Conservation (phyloP, 2,797 vertebrate genomes). For the Denticeps clupeoides region DNA sequence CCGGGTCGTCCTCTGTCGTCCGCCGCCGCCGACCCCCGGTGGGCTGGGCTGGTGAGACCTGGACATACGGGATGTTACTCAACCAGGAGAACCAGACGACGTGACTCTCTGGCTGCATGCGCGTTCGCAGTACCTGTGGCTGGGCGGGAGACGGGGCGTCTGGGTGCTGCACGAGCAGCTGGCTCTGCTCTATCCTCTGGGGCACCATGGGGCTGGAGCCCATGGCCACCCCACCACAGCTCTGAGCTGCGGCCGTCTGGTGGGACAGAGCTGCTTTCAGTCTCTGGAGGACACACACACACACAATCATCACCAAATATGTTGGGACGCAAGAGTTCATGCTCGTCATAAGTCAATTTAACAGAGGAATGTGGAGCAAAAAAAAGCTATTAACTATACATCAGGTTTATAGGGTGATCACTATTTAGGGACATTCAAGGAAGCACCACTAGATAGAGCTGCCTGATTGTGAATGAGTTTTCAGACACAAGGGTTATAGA, state of each 20-base stretch:
- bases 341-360: background rate
- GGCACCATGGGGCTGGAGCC: constrained; percentile 83
- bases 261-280: constrained; percentile 86
- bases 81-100: background rate
- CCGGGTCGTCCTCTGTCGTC: constrained; percentile 83
- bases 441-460: too few species aligned
- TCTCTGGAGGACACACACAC: constrained; percentile 51
- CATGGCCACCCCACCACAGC: constrained; percentile 63
- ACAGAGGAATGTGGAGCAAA: too few species aligned
- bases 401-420: too few species aligned
- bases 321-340: too few species aligned
- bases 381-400: too few species aligned
- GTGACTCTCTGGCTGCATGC: background rate
- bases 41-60: constrained; percentile 95
- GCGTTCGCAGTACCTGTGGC: constrained; percentile 51
- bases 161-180: constrained; percentile 79
- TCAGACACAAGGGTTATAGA: too few species aligned
- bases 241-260: constrained; percentile 70
- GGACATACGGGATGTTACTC: background rate
- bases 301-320: background rate
- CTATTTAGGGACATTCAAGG: too few species aligned
- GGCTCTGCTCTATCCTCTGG: constrained; percentile 80
- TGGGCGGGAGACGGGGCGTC: constrained; percentile 85
- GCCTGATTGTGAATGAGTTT: too few species aligned
- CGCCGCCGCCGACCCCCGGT: constrained; percentile 82